phyloP scores from a whole-genome alignment of 2,113 vertebrate genomes.

The Saguinus midas region DNA sequence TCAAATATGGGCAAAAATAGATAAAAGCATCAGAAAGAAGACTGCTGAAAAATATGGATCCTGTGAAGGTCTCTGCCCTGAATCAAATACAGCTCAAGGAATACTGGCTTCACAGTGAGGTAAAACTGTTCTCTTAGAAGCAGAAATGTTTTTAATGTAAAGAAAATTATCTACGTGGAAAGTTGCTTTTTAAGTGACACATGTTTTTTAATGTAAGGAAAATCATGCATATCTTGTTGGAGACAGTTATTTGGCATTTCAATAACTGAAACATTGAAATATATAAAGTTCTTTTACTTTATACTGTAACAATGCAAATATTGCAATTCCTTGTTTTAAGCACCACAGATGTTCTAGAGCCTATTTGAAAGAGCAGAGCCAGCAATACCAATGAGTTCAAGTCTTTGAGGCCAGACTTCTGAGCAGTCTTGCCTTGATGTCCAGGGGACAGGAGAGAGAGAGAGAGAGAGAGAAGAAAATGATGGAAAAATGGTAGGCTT shows the following conservation, averaged over 20 bases:
- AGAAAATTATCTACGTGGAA: neutral
- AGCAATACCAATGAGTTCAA: neutral
- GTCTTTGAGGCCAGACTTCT: neutral
- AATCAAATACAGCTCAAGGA: neutral
- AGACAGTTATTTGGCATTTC: slow-evolving; percentile 30
- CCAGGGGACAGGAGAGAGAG: neutral
- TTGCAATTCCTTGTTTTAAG: neutral
- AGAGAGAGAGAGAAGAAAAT: neutral
- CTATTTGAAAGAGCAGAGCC: neutral
- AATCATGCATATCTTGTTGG: neutral
- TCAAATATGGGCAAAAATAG: neutral
- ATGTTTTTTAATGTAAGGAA: neutral
- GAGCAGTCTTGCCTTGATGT: neutral
- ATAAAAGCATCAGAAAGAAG: neutral
- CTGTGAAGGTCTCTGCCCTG: neutral
- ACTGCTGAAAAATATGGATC: neutral
- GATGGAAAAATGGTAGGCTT: neutral
- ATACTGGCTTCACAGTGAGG: neutral
- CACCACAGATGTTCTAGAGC: neutral
- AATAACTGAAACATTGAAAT: neutral
- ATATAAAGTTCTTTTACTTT: neutral
- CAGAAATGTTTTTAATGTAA: slow-evolving; percentile 6
- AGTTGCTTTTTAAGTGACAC: neutral
- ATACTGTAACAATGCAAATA: neutral
- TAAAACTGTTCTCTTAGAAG: neutral